Base-by-base conservation (phyloP, 2,113 vertebrate species). In the Xenopus tropicalis region DNA sequence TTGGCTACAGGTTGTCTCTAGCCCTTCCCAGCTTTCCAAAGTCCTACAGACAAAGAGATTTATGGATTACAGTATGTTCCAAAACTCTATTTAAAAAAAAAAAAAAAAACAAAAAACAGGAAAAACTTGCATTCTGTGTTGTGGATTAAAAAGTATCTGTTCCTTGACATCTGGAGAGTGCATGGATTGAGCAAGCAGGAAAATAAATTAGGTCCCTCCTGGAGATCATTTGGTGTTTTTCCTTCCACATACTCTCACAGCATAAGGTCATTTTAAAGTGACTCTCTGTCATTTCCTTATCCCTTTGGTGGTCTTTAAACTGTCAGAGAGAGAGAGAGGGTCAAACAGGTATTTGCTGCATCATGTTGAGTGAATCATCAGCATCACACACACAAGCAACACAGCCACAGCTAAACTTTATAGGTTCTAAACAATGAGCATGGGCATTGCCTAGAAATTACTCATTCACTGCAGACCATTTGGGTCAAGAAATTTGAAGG, bases 161-260 rank as follows among this genome's bases (percentile, higher is more conserved):
- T 37, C 58, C 19, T 17, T 14, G 20, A 67, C 64, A 74, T 67
- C 64, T 74, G 72, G 72, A 58, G 46, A 24, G 19, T 37, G 54
- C 14, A 46, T 59, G 63, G 52, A 66, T 22, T 14, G 61, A 14
- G 61, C 16, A 37, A 25, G 61, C 61, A 63, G 24, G 13, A 9
- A 42, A 63, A 63, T 11, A 7, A 21, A 61, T 21, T 37, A n/a
- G 19, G 11, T 19, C 21, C n/a, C 21, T 61, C 17, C 20, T 25
- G 22, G 58, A 61, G 22, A 61, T 61, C 22, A 61, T 29, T 29
- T 29, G 37, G 61, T 63, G 61, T 16, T 61, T 24, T 61, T 24
- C 11, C 22, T 24, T 12, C 7, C 14, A 22, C 21, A 61, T 42
- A 29, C 19, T 63, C 61, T 42, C 61, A 29, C 14, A 52, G 61